phyloP scores from a whole-genome alignment of 2,888 invertebrate genomes.

The Acanthosoma haemorrhoidale region DNA sequence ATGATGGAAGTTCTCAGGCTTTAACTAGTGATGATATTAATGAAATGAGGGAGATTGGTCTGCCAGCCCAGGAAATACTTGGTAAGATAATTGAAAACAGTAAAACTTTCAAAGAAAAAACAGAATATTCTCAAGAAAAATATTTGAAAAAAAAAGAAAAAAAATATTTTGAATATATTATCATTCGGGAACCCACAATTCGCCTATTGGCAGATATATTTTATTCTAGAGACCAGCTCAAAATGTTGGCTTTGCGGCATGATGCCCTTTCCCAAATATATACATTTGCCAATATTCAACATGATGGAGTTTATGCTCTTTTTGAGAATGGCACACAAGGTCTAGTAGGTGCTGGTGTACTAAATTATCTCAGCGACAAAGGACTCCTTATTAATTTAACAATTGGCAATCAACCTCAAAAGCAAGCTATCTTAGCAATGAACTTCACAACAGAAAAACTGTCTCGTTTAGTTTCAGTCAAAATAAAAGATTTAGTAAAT shows the following conservation, averaged over 20 bases:
- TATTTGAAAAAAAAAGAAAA: constrained; percentile 92
- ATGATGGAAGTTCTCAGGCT: constrained; percentile 74
- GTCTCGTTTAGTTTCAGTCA: constrained; percentile 66
- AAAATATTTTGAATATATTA: constrained; percentile 82
- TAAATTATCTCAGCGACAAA: constrained; percentile 66
- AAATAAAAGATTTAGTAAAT: constrained; percentile 49
- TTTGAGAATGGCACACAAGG: constrained; percentile 88
- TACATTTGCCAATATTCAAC: constrained; percentile 71
- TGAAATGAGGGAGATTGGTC: constrained; percentile 67
- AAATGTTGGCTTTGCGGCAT: constrained; percentile 70
- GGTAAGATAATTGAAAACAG: constrained; percentile 85
- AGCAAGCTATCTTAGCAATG: constrained; percentile 71
- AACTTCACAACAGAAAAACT: constrained; percentile 68
- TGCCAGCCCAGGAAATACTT: constrained; percentile 76
- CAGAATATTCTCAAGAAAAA: constrained; percentile 88
- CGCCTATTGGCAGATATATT: constrained; percentile 78
- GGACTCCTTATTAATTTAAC: constrained; percentile 70
- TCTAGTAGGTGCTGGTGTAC: constrained; percentile 71
- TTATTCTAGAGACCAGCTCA: constrained; percentile 69
- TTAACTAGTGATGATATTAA: constrained; percentile 78
- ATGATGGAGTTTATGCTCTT: constrained; percentile 62
- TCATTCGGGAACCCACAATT: constrained; percentile 73
- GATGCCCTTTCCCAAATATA: constrained; percentile 88
- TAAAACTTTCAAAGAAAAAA: constrained; percentile 82
- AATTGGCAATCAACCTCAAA: constrained; percentile 74